phyloP scores from a whole-genome alignment of 2,888 invertebrate species.

The Heliconius erato region DNA sequence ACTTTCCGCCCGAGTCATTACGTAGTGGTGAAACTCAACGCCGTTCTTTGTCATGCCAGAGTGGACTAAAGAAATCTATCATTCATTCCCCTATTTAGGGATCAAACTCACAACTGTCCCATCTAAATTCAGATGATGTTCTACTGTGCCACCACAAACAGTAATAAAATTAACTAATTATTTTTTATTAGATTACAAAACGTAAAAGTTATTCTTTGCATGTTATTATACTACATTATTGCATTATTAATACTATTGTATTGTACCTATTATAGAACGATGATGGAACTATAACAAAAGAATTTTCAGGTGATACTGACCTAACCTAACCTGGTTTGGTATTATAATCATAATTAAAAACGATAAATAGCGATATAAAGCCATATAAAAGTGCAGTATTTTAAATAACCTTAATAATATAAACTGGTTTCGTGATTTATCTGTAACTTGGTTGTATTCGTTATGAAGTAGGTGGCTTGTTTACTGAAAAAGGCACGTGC shows the following conservation, averaged over 20 bases:
- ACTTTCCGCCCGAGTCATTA: too few species aligned
- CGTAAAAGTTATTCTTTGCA: not conserved
- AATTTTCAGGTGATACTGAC: not conserved
- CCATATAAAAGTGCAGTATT: not conserved
- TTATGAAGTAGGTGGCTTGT: conserved; percentile 62
- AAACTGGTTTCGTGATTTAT: conserved; percentile 58
- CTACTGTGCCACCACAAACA: too few species aligned
- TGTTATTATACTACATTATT: not conserved
- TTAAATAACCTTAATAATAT: conserved; percentile 11
- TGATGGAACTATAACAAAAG: not conserved
- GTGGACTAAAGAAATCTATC: too few species aligned
- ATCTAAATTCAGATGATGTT: too few species aligned
- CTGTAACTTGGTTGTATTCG: conserved; percentile 47
- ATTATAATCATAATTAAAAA: not conserved
- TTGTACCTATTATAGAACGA: not conserved
- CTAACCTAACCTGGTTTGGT: not conserved
- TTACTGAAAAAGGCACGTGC: conserved; percentile 80
- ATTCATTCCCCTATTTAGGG: too few species aligned
- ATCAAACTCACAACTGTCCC: too few species aligned
- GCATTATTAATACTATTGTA: not conserved
- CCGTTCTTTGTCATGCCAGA: too few species aligned
- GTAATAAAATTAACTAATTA: not conserved
- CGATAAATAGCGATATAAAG: not conserved
- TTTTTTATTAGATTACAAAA: not conserved
- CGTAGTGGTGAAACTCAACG: too few species aligned